phyloP scores from a whole-genome alignment of 2,797 vertebrate genomes.

The Epinephelus coioides region DNA sequence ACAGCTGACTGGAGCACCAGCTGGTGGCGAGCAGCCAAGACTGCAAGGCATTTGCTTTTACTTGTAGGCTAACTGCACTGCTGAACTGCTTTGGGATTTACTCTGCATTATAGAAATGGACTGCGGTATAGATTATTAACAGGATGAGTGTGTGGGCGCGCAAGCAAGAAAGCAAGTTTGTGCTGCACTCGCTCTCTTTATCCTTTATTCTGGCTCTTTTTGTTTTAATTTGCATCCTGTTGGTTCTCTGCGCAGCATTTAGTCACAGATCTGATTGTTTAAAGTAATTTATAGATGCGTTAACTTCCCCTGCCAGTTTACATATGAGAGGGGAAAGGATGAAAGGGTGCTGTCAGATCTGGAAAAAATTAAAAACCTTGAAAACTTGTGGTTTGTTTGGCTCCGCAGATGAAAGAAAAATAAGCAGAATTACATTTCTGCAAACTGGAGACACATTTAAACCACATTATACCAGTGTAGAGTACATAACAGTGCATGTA shows the following conservation, averaged over 20 bases:
- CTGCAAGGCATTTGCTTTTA: conserved; percentile 80
- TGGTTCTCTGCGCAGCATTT: neutral
- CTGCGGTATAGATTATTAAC: conserved; percentile 78
- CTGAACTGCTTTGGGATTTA: conserved; percentile 74
- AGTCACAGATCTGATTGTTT: conserved; percentile 27
- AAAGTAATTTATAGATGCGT: conserved; percentile 11
- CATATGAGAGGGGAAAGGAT: neutral
- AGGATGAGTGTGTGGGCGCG: conserved; percentile 76
- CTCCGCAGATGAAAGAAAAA: conserved; percentile 9
- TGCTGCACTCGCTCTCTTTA: conserved; percentile 41
- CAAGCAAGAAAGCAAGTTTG: conserved; percentile 44
- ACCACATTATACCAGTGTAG: neutral
- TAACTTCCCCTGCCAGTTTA: conserved; percentile 8
- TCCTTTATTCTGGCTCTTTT: conserved; percentile 19
- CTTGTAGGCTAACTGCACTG: conserved; percentile 75
- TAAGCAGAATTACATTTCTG: conserved; percentile 19
- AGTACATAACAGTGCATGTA: neutral
- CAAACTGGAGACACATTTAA: neutral
- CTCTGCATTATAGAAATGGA: conserved; percentile 76
- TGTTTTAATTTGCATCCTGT: conserved; percentile 44
- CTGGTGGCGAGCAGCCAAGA: conserved; percentile 83
- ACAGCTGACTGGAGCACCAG: conserved; percentile 81
- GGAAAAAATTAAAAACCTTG: neutral
- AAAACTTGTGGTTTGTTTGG: conserved; percentile 10
- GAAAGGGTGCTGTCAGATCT: neutral